These are phyloP conservation scores for Notarius lentiginosus DNA, from an alignment of 2,113 vertebrate species.

Conservation along the genomic window DNA sequence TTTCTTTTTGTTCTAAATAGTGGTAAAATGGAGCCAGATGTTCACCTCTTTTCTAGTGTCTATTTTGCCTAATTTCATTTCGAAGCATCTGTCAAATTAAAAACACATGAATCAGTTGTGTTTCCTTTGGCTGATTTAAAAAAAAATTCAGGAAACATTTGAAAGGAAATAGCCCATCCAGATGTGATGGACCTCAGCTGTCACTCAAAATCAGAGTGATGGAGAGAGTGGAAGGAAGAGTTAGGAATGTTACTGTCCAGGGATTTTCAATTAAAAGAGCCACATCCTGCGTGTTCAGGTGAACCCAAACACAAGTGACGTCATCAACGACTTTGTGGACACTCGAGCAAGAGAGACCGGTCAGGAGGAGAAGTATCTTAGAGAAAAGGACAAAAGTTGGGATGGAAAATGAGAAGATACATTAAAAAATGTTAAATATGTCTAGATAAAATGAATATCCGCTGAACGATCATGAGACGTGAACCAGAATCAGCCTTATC, in stretches of 20 bases:
- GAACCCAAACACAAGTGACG: conserved; percentile 41
- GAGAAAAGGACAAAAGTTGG: background rate
- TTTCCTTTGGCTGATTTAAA: background rate
- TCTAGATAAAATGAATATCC: background rate
- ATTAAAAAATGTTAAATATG: background rate
- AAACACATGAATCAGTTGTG: background rate
- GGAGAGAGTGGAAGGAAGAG: background rate
- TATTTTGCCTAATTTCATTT: background rate
- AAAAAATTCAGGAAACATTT: background rate
- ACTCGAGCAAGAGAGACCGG: background rate
- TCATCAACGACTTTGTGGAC: background rate
- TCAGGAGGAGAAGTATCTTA: background rate
- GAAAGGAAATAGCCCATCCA: background rate
- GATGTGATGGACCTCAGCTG: conserved; percentile 30
- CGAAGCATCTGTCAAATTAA: background rate
- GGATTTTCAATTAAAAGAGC: conserved; percentile 40
- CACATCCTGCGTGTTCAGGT: conserved; percentile 35
- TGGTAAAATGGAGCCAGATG: background rate
- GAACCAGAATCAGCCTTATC: background rate
- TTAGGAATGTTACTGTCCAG: conserved; percentile 26
- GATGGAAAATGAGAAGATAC: background rate
- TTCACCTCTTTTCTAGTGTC: background rate
- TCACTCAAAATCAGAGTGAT: conserved; percentile 20
- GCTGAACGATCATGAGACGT: background rate
- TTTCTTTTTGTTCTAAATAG: background rate